These are phyloP conservation scores for Echiichthys vipera DNA, from an alignment of 2,797 vertebrate species.

Conservation along the genomic window DNA sequence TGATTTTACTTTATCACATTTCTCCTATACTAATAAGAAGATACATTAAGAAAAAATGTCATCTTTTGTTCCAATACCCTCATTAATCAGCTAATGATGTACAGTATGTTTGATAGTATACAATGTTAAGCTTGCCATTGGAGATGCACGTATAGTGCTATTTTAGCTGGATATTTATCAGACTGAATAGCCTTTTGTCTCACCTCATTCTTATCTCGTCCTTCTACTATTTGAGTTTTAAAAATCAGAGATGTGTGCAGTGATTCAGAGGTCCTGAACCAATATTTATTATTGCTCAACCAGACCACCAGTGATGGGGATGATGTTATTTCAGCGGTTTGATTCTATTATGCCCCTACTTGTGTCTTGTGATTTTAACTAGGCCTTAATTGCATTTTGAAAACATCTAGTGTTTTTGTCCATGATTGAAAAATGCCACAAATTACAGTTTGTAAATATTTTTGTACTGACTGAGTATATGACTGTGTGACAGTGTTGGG, in stretches of 20 bases:
- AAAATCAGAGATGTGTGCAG: too few relatives aligned
- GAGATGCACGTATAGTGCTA: background rate
- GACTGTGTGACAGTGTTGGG: conserved; percentile 2
- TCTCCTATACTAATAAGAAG: background rate
- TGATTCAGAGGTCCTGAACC: background rate
- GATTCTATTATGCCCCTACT: background rate
- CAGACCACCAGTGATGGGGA: background rate
- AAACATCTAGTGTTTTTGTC: conserved; percentile 9
- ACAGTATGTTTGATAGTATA: background rate
- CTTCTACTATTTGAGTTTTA: background rate
- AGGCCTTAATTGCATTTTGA: conserved; percentile 34
- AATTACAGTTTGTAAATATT: background rate
- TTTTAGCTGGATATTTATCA: background rate
- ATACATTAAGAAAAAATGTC: background rate
- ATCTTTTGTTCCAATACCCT: background rate
- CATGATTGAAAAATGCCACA: background rate
- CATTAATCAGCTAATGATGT: background rate
- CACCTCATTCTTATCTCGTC: background rate
- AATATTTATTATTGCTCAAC: background rate
- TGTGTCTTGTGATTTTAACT: conserved; percentile 50
- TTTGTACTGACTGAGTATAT: background rate
- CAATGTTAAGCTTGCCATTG: background rate
- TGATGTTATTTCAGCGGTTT: conserved; percentile 3
- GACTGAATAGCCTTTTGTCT: background rate
- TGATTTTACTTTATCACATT: background rate